Evolutionary conservation across 2,888 invertebrate species (phyloP), one percentile per base, ranked within the genome.

Genomic region (Allacma fusca): DNA sequence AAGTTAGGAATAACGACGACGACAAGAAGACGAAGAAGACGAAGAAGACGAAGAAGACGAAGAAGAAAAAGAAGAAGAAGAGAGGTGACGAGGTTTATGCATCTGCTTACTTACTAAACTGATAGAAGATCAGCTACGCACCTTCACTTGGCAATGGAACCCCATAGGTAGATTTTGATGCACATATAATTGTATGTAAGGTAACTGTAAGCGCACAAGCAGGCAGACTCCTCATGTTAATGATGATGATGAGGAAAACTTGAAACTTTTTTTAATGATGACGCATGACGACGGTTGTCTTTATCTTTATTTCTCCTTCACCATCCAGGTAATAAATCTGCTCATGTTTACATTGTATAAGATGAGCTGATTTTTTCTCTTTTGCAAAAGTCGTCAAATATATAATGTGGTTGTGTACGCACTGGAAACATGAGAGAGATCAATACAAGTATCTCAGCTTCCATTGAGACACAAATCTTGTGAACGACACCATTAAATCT

Each of bases 261-360:
- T 16, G 69, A 43, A 23, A 44, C 23, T 71, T 71, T 74, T 74
- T 74, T 23, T 74, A 74, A 65, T 34, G 65, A 74, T 74, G 65
- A 74, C 64, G 74, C 74, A 74, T 62, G 34, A 50, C 50, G 50
- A 50, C 68, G 64, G 65, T 24, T 71, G 59, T 74, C 64, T 64
- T 64, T 65, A 65, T 74, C 65, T 74, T 74, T 65, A 64, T 74
- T 26, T 65, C 65, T 65, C 64, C 43, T 64, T 74, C 65, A 28
- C 44, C 43, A 40, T 65, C 74, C 40, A 74, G 74, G 74, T 74
- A 43, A 74, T 74, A 74, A 74, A 74, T 74, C 74, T 74, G 62
- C 62, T 34, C 34, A 71, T 59, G 57, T 29, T 71, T 57, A 72
- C 72, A 62, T 62, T 59, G 72, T 62, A 62, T 21, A 62, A 29